Conservation (phyloP, 2,113 vertebrate species). For the Pelodiscus sinensis region DNA sequence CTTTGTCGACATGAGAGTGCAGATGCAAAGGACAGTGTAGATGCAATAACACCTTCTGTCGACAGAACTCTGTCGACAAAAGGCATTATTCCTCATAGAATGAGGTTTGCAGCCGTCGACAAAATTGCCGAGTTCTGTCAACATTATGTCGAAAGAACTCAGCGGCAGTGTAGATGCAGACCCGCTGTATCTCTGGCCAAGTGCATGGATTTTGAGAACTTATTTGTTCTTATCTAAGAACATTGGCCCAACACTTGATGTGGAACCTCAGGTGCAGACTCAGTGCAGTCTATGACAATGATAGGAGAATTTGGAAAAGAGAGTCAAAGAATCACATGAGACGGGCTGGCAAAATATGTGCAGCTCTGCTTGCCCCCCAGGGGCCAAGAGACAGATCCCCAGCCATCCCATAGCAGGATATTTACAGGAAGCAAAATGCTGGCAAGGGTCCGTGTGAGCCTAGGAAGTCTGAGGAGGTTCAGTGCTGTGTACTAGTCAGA, state of each 20-base stretch:
- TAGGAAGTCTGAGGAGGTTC: background rate
- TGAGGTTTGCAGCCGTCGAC: no score
- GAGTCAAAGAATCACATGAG: background rate
- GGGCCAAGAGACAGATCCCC: constrained; percentile 27
- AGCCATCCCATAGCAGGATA: background rate
- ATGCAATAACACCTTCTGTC: no score
- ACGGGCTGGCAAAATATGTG: constrained; percentile 3
- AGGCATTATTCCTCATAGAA: no score
- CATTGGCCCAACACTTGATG: background rate
- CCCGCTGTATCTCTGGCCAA: background rate
- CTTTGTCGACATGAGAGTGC: no score
- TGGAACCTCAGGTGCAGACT: background rate
- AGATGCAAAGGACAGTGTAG: no score
- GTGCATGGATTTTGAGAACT: background rate
- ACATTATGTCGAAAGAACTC: no score
- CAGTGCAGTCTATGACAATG: background rate
- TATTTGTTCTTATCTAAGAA: background rate
- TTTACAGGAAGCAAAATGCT: background rate
- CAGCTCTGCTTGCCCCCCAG: constrained; percentile 8
- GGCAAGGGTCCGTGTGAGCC: rapidly evolving
- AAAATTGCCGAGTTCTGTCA: no score
- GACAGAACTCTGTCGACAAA: no score
- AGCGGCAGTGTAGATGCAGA: no score
- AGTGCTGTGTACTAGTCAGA: background rate
- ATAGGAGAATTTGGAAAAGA: background rate